Conservation (phyloP, 2,113 vertebrate species). For the Vicugna pacos region DNA sequence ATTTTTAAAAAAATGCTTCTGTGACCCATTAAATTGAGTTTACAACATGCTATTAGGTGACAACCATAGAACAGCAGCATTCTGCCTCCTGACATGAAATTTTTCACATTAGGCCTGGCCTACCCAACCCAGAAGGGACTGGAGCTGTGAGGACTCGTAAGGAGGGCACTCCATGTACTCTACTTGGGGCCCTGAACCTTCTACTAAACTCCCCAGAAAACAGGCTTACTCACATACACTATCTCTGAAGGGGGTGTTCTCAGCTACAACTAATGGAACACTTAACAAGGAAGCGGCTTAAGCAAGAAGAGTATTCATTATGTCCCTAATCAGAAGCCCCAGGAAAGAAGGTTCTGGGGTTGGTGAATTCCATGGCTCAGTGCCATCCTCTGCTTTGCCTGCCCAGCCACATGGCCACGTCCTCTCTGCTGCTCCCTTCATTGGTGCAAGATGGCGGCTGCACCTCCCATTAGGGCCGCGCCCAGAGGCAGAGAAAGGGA, state of each 20-base stretch:
- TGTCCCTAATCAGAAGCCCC: background rate
- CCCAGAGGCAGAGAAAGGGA: background rate
- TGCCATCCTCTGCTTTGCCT: background rate
- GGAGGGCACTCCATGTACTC: background rate
- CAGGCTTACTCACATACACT: background rate
- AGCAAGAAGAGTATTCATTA: background rate
- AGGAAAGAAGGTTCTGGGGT: background rate
- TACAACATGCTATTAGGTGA: background rate
- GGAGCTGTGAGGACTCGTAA: background rate
- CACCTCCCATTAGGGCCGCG: background rate
- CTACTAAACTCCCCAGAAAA: background rate
- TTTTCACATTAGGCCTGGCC: background rate
- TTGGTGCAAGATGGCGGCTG: background rate
- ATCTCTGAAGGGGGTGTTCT: background rate
- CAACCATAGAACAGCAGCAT: background rate
- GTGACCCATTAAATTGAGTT: background rate
- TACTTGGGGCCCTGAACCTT: background rate
- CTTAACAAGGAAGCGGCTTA: background rate
- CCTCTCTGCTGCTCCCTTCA: background rate
- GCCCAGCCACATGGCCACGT: rapidly evolving
- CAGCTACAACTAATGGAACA: background rate
- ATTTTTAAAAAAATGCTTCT: background rate
- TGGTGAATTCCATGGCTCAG: background rate
- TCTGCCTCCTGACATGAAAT: background rate
- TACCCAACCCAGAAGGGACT: background rate